Evolutionary conservation across 2,113 vertebrate species (phyloP).

Genomic region (Trichomycterus rosablanca): DNA sequence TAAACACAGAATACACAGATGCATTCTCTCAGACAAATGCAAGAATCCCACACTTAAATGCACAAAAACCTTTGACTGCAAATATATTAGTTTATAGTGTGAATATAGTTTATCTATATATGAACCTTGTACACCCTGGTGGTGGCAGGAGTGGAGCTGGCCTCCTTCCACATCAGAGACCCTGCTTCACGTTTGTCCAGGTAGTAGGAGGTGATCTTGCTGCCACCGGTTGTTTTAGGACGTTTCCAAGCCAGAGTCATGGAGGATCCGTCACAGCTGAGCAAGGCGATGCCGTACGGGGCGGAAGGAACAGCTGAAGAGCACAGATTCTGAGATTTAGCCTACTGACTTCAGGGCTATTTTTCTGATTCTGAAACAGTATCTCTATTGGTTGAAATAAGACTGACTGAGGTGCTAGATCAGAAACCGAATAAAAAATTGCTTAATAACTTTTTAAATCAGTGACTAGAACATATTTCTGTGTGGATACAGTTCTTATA

Average conservation of each 20-base stretch:
- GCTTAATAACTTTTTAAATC: background rate
- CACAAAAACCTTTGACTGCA: no score
- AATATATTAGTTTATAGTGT: background rate
- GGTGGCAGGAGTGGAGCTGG: constrained; percentile 67
- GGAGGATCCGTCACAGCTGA: constrained; percentile 83
- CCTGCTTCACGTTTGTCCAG: constrained; percentile 79
- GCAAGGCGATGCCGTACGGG: constrained; percentile 83
- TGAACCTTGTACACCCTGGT: constrained; percentile 75
- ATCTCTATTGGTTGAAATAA: background rate
- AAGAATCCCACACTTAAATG: background rate
- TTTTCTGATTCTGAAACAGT: background rate
- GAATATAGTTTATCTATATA: background rate
- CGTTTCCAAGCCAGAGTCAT: constrained; percentile 92
- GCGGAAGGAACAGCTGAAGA: constrained; percentile 79
- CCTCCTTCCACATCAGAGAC: constrained; percentile 81
- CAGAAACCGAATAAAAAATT: background rate
- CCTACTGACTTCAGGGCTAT: background rate
- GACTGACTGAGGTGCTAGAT: background rate
- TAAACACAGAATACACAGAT: constrained; percentile 1
- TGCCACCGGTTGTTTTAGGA: constrained; percentile 82
- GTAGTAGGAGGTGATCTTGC: constrained; percentile 84
- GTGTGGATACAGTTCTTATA: no score
- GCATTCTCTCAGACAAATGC: background rate
- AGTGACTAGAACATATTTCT: no score
- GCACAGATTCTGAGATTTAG: background rate